These are phyloP conservation scores for Falcaria lacertinaria DNA, from an alignment of 2,888 invertebrate species.

Conservation along the genomic window DNA sequence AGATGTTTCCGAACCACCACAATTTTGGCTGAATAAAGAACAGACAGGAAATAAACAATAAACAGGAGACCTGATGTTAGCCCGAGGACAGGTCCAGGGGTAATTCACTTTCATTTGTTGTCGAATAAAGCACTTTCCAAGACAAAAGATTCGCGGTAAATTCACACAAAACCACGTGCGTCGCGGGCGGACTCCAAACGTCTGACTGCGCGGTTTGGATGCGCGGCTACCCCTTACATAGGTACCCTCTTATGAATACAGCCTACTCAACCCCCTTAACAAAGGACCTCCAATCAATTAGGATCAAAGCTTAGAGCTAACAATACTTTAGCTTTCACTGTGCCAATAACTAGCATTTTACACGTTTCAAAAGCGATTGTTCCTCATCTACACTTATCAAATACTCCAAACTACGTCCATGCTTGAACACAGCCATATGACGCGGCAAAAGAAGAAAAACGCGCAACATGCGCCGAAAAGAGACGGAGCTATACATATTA, in stretches of 20 bases:
- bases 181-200: conserved; percentile 45
- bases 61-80: conserved; percentile 8
- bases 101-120: conserved; percentile 45
- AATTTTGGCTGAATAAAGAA: background rate
- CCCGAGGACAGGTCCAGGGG: conserved; percentile 25
- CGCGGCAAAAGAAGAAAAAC: conserved; percentile 79
- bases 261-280: conserved; percentile 64
- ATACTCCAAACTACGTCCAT: conserved; percentile 55
- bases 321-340: conserved; percentile 21
- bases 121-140: conserved; percentile 46
- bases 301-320: conserved; percentile 39
- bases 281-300: conserved; percentile 71
- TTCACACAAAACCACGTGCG: conserved; percentile 58
- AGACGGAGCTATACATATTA: conserved; percentile 61
- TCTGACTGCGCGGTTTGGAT: conserved; percentile 66
- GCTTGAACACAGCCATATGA: conserved; percentile 68
- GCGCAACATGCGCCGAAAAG: conserved; percentile 71
- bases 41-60: conserved; percentile 3
- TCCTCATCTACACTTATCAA: conserved; percentile 45
- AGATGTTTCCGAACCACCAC: too few species aligned
- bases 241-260: conserved; percentile 58
- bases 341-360: conserved; percentile 22
- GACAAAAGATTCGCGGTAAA: conserved; percentile 58
- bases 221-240: conserved; percentile 61
- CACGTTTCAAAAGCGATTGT: conserved; percentile 32